A percentile compares a stretch with the other conserved stretches of the same genome.
phyloP scores from a whole-genome alignment of 1,140 invertebrate species.

The Coelopa frigida region DNA sequence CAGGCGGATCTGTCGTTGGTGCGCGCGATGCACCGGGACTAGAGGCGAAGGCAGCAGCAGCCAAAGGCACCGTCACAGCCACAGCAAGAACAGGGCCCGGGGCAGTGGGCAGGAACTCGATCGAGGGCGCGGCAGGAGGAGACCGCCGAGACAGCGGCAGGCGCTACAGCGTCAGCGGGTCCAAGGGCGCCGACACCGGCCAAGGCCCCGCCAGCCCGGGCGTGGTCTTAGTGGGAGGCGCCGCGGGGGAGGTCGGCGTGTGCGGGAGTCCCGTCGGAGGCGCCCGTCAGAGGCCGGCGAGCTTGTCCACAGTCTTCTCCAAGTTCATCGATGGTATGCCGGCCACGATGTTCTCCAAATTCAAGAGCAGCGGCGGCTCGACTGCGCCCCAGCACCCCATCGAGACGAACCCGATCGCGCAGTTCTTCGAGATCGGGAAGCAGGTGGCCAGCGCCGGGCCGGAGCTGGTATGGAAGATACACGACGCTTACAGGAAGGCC shows the following conservation, averaged over 20 bases:
- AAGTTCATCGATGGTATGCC: conserved; percentile 46
- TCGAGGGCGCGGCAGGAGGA: not conserved
- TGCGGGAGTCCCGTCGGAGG: conserved; percentile 5
- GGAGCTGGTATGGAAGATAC: conserved; percentile 86
- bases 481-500: conserved; percentile 80
- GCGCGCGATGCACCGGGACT: conserved; percentile 9
- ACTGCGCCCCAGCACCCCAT: conserved; percentile 50
- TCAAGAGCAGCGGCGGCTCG: conserved; percentile 54
- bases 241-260: not conserved
- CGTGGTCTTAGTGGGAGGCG: not conserved
- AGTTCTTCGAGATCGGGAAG: conserved; percentile 84
- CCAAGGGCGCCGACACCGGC: conserved; percentile 17
- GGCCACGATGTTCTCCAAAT: conserved; percentile 65
- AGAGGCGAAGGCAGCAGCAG: conserved; percentile 14
- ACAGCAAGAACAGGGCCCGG: conserved; percentile 9
- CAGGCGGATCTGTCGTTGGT: conserved; percentile 9
- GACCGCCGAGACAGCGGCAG: not conserved
- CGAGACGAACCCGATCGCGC: conserved; percentile 79
- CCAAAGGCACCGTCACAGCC: not conserved
- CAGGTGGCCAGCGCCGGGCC: conserved; percentile 82
- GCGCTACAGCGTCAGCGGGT: not conserved
- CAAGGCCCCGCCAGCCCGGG: conserved; percentile 15
- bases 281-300: conserved; percentile 30
- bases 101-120: conserved; percentile 9
- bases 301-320: conserved; percentile 43